These are phyloP conservation scores for Falcaria lacertinaria DNA, from an alignment of 2,888 invertebrate species.

Conservation along the genomic window DNA sequence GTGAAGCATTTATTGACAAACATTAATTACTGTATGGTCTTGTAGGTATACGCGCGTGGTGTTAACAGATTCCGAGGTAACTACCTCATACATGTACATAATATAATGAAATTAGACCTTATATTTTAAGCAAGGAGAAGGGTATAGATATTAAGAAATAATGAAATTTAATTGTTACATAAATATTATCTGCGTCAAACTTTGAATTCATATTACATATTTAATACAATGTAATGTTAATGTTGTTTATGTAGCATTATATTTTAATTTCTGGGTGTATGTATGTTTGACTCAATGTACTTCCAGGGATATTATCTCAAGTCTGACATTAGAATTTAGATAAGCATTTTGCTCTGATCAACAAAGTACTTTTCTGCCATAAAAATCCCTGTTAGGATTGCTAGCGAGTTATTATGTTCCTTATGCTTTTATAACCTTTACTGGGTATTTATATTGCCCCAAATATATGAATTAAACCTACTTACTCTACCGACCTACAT, in stretches of 20 bases:
- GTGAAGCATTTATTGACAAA: conserved; percentile 17
- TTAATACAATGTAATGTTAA: neutral
- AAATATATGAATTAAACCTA: neutral
- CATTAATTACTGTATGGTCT: conserved; percentile 9
- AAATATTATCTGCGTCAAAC: conserved; percentile 7
- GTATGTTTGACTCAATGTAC: neutral
- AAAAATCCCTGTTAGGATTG: neutral
- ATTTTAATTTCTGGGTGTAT: neutral
- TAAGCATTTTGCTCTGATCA: no score
- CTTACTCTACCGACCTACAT: neutral
- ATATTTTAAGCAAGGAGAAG: conserved; percentile 19
- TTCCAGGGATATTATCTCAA: no score
- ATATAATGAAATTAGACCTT: conserved; percentile 16
- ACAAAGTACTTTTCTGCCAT: neutral
- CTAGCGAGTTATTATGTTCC: neutral
- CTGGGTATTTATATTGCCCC: neutral
- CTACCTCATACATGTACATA: conserved; percentile 29
- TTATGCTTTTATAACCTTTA: neutral
- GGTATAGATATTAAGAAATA: conserved; percentile 21
- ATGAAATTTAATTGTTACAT: conserved; percentile 4
- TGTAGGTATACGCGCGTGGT: neutral
- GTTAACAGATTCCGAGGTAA: conserved; percentile 8
- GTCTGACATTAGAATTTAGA: no score
- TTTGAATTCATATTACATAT: neutral
- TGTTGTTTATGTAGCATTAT: conserved; percentile 2